Conservation (phyloP, 2,113 vertebrate genomes). For the Dicentrarchus labrax region DNA sequence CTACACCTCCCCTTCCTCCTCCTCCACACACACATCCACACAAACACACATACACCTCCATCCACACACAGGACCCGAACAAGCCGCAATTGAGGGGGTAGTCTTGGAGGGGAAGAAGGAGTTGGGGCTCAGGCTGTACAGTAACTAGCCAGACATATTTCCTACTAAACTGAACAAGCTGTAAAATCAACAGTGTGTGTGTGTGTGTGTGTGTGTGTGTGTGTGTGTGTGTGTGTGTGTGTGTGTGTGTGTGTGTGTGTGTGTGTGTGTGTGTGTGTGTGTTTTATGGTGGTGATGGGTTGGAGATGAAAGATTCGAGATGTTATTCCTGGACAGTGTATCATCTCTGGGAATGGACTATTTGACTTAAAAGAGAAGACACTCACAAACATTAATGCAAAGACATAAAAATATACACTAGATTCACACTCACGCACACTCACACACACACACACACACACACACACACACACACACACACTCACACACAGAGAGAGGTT, state of each 20-base stretch:
- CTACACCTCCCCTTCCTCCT: constrained; percentile 41
- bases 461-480: constrained; percentile 9
- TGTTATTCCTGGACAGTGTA: constrained; percentile 71
- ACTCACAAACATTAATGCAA: constrained; percentile 1
- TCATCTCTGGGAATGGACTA: constrained; percentile 46
- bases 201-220: constrained; percentile 43
- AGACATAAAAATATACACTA: constrained; percentile 31
- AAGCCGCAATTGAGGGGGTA: constrained; percentile 75
- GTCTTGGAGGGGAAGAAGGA: constrained; percentile 45
- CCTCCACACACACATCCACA: constrained; percentile 27
- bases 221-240: constrained; percentile 11
- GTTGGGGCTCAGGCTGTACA: constrained; percentile 55
- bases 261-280: constrained; percentile 13
- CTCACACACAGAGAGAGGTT: constrained; percentile 41
- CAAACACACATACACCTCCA: constrained; percentile 49
- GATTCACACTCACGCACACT: constrained; percentile 5
- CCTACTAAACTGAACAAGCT: constrained; percentile 56
- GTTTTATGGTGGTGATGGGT: constrained; percentile 24
- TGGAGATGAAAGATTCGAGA: constrained; percentile 56
- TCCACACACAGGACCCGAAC: constrained; percentile 58
- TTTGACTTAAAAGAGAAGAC: constrained; percentile 50
- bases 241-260: constrained; percentile 31
- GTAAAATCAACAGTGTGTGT: constrained; percentile 53
- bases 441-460: constrained; percentile 8
- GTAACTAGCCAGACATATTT: constrained; percentile 67